Base-by-base conservation (phyloP, 2,888 invertebrate genomes). In the Cynaeus angustus region DNA sequence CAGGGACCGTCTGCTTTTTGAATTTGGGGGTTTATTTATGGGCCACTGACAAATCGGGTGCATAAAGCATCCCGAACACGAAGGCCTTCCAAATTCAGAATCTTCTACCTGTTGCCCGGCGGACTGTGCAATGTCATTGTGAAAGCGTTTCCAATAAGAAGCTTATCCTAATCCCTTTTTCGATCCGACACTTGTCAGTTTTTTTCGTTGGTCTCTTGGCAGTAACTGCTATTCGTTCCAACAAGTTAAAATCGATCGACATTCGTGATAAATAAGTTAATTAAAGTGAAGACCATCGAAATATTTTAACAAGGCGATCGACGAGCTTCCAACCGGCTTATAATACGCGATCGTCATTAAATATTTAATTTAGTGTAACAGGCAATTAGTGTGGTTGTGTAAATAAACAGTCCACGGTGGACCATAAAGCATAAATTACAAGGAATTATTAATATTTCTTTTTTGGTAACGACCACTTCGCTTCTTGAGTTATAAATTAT, bases 371-470 rank as follows among this genome's bases (percentile, higher is more conserved):
- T 77, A 74, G 70, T 77, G 75, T 76, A 80, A 77, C 81, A 79
- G 79, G 78, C 81, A 82, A 82, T 81, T 82, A 81, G 75, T 71
- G 75, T 58, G 70, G 75, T 74, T 81, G 81, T 80, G 81, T 82
- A 82, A 82, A 82, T 81, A 82, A 81, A 82, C 79, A 77, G 74
- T 72, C 75, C 70, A 71, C 74, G 71, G 59, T 66, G 75, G 65
- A 66, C 76, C 73, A 72, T 75, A 76, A 79, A 77, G 80, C 78
- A 80, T 81, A 81, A 81, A 81, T 81, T 80, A 82, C 78, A 76
- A 72, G 70, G 75, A 78, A 79, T 78, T 79, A 80, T 78, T 77
- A 79, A 82, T 82, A 81, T 80, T 82, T 80, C 79, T 79, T 79
- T 78, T 74, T 75, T 72, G 78, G 79, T 80, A 81, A 81, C 80